These are phyloP conservation scores for Stictonetta naevosa DNA, from an alignment of 2,113 vertebrate species.

Conservation along the genomic window DNA sequence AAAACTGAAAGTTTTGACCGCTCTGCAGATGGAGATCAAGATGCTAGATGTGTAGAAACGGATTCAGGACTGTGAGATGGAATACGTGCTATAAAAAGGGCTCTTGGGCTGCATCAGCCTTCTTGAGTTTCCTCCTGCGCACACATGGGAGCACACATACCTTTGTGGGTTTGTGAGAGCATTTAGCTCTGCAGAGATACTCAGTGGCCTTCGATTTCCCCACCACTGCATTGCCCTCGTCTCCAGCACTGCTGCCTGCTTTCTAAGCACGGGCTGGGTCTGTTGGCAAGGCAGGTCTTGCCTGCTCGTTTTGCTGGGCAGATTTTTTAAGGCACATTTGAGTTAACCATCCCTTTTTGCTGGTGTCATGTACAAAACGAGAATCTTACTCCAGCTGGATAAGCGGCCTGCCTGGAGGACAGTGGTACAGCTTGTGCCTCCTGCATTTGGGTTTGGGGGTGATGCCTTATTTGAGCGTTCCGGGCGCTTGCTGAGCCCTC, in stretches of 20 bases:
- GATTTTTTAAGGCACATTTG: fast-evolving
- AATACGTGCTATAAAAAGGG: not conserved
- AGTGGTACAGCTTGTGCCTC: not conserved
- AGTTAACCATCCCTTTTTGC: not conserved
- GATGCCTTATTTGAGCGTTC: not conserved
- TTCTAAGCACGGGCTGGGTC: not conserved
- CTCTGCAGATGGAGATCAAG: not conserved
- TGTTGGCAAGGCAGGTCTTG: not conserved
- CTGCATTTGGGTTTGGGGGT: not conserved
- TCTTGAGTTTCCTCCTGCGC: not conserved
- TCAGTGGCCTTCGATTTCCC: not conserved
- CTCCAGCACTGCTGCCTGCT: not conserved
- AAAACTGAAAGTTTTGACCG: not conserved
- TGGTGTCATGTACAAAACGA: not conserved
- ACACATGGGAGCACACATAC: not conserved
- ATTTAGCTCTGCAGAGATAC: not conserved
- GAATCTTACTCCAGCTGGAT: not conserved
- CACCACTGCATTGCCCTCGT: not conserved
- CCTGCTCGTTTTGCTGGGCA: not conserved
- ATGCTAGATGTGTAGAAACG: not conserved
- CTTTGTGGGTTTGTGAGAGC: not conserved
- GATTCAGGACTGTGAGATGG: not conserved
- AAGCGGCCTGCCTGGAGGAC: not conserved
- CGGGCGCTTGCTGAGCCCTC: not conserved
- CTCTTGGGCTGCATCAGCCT: not conserved